Evolutionary conservation across 2,113 vertebrate species (phyloP).

Genomic region (Pipa parva): DNA sequence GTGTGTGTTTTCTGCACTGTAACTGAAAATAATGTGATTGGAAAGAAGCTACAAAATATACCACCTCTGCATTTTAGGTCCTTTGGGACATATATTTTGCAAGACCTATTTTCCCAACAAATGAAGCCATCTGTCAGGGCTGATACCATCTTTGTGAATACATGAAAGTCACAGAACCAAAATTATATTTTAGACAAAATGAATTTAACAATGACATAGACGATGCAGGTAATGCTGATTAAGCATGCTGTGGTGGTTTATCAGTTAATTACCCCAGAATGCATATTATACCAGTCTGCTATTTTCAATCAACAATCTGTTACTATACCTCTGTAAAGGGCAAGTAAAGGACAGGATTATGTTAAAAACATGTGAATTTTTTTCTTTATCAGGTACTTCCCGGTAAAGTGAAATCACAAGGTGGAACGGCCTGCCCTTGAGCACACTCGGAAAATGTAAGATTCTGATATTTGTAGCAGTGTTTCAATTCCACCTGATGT

Average conservation of each 20-base stretch:
- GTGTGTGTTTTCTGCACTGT: no score
- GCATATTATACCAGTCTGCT: constrained; percentile 4
- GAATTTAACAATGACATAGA: neutral
- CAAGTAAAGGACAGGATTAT: no score
- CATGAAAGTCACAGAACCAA: constrained; percentile 9
- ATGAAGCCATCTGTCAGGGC: constrained; percentile 10
- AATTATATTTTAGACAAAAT: neutral
- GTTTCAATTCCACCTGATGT: constrained; percentile 15
- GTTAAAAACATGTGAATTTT: no score
- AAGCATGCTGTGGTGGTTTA: neutral
- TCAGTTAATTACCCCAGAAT: constrained; percentile 21
- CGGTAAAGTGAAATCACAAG: no score
- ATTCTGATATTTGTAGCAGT: neutral
- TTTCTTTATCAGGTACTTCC: no score
- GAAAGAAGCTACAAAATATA: neutral
- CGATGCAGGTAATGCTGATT: neutral
- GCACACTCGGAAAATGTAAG: no score
- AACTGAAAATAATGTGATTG: neutral
- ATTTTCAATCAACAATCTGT: neutral
- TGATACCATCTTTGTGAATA: constrained; percentile 14
- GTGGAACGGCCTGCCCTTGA: no score
- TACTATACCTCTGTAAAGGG: no score
- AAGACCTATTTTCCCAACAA: constrained; percentile 14
- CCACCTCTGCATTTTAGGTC: neutral
- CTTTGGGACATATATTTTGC: constrained; percentile 3